Evolutionary conservation across 2,888 invertebrate genomes (phyloP).

Genomic region (Thecocarcelia acutangulata): DNA sequence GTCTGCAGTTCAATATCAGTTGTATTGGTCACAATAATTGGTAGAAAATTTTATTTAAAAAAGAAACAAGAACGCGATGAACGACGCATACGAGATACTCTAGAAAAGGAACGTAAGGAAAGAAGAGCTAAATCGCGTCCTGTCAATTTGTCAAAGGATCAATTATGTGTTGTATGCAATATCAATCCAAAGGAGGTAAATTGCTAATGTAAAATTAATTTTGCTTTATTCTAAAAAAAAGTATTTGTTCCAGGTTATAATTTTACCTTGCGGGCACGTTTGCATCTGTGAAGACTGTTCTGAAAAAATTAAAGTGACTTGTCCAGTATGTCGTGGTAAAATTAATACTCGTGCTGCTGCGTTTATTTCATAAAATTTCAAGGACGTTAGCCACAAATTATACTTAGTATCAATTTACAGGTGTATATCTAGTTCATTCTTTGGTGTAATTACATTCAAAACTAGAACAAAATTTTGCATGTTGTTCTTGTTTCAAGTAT

Average conservation of each 20-base stretch:
- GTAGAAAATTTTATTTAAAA: conserved; percentile 83
- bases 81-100: conserved; percentile 83
- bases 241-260: conserved; percentile 85
- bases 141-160: conserved; percentile 85
- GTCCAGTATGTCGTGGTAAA: conserved; percentile 90
- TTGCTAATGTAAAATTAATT: conserved; percentile 83
- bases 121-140: conserved; percentile 85
- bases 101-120: conserved; percentile 86
- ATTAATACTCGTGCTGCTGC: conserved; percentile 88
- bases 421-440: no score
- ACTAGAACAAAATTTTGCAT: no score
- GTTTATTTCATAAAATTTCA: conserved; percentile 85
- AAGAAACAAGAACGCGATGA: conserved; percentile 84
- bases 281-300: conserved; percentile 94
- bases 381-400: no score
- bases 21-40: conserved; percentile 83
- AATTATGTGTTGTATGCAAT: conserved; percentile 92
- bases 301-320: conserved; percentile 86
- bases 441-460: no score
- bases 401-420: no score
- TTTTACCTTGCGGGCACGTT: conserved; percentile 94
- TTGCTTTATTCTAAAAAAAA: not conserved
- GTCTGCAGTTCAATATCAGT: conserved; percentile 84
- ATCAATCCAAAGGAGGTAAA: conserved; percentile 90
- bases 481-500: no score